Conservation (phyloP, 2,113 vertebrate genomes). For the Melanotaenia duboulayi region DNA sequence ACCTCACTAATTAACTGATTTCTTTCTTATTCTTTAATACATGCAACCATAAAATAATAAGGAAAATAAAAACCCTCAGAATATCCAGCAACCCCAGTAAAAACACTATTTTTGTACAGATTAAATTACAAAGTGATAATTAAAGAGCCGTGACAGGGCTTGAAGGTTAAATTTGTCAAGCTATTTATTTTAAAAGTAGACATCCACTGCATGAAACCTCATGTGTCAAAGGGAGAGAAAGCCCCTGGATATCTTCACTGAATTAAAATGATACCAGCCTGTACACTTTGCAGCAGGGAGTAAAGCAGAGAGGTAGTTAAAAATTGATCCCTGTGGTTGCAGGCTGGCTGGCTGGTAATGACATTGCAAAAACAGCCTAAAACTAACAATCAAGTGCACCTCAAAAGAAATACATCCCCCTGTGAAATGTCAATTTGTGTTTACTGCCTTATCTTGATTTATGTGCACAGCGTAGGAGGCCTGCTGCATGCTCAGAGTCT, state of each 20-base stretch:
- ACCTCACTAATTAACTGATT: constrained; percentile 5
- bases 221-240: constrained; percentile 17
- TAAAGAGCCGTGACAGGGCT: neutral
- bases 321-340: constrained; percentile 57
- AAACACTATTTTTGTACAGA: neutral
- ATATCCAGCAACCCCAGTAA: neutral
- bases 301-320: constrained; percentile 38
- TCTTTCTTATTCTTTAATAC: neutral
- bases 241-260: constrained; percentile 28
- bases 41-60: neutral
- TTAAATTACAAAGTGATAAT: neutral
- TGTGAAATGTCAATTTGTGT: constrained; percentile 57
- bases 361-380: constrained; percentile 51
- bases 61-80: neutral
- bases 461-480: constrained; percentile 28
- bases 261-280: constrained; percentile 39
- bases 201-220: neutral
- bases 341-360: constrained; percentile 40
- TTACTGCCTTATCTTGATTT: constrained; percentile 45
- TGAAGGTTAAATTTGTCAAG: neutral
- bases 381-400: constrained; percentile 52
- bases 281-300: constrained; percentile 46
- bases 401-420: constrained; percentile 48
- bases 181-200: neutral
- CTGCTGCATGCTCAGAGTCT: constrained; percentile 20